Evolutionary conservation across 2,797 vertebrate genomes (phyloP).

Genomic region (Buphagus erythrorhynchus): DNA sequence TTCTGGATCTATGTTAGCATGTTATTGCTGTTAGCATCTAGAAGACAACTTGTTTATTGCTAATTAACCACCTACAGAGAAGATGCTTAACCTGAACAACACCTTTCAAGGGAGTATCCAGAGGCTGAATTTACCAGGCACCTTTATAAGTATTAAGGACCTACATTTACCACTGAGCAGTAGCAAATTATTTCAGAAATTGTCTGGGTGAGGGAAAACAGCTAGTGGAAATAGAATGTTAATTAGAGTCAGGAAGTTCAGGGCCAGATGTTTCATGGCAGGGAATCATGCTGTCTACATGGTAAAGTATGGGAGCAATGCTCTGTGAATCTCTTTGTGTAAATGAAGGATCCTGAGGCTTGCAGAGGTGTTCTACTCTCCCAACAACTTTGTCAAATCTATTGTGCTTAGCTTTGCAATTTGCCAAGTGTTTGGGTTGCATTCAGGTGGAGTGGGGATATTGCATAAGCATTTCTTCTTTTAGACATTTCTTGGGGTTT

Average conservation of each 20-base stretch:
- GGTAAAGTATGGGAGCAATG: not conserved
- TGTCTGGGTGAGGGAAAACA: not conserved
- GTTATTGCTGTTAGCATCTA: not conserved
- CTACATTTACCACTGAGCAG: not conserved
- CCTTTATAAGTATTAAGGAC: constrained; percentile 15
- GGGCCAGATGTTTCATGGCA: not conserved
- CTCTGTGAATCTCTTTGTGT: not conserved
- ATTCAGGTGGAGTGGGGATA: not conserved
- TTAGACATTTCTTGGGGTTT: not conserved
- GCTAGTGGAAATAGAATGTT: not conserved
- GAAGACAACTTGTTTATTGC: constrained; percentile 19
- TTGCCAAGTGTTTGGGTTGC: not conserved
- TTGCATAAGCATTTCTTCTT: not conserved
- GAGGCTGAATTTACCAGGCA: not conserved
- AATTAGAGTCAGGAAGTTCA: constrained; percentile 22
- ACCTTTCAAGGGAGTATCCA: not conserved
- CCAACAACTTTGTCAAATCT: not conserved
- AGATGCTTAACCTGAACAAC: constrained; percentile 2
- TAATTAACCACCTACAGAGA: constrained; percentile 27
- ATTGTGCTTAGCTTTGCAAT: not conserved
- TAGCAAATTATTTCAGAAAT: constrained; percentile 25
- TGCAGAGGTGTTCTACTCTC: not conserved
- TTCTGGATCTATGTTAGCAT: not conserved
- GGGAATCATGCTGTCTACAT: not conserved
- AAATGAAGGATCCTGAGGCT: not conserved